Percentiles rank a stretch among this genome's conserved stretches.
phyloP scores from a whole-genome alignment of 2,888 invertebrate genomes.

The Ennomos fuscantarius region DNA sequence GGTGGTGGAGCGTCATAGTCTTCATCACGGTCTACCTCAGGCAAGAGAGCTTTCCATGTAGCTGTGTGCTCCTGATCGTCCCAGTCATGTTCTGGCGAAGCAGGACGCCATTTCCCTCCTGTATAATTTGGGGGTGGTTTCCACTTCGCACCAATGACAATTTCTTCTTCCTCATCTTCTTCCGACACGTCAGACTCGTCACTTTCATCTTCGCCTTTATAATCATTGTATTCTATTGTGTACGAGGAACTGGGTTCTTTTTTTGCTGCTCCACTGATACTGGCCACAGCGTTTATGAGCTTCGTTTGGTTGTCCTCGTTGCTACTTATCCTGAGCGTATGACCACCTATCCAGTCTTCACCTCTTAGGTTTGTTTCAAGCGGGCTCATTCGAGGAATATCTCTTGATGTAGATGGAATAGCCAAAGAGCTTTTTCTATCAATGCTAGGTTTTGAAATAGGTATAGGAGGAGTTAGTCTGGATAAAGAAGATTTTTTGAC shows the following conservation, averaged over 20 bases:
- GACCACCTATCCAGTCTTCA: slow-evolving; percentile 87
- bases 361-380: slow-evolving; percentile 78
- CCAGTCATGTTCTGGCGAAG: slow-evolving; percentile 84
- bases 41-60: slow-evolving; percentile 86
- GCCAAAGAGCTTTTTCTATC: slow-evolving; percentile 61
- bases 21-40: slow-evolving; percentile 72
- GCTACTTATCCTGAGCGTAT: slow-evolving; percentile 82
- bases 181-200: slow-evolving; percentile 86
- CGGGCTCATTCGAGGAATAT: slow-evolving; percentile 68
- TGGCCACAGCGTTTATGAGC: slow-evolving; percentile 87
- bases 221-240: slow-evolving; percentile 69
- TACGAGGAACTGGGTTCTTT: slow-evolving; percentile 79
- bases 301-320: slow-evolving; percentile 86
- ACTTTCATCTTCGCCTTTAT: slow-evolving; percentile 75
- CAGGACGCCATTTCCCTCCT: slow-evolving; percentile 79
- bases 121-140: slow-evolving; percentile 86
- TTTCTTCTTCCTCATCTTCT: slow-evolving; percentile 84
- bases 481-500: slow-evolving; percentile 85
- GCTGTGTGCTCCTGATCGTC: slow-evolving; percentile 85
- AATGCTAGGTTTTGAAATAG: slow-evolving; percentile 62
- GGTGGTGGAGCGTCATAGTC: slow-evolving; percentile 87
- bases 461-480: slow-evolving; percentile 76
- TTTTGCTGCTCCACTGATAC: slow-evolving; percentile 83
- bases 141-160: slow-evolving; percentile 89
- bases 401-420: slow-evolving; percentile 67